Percentiles rank a stretch among this genome's conserved stretches.
Conservation (phyloP, 2,113 vertebrate genomes). For the Oxygymnocypris stewartii region DNA sequence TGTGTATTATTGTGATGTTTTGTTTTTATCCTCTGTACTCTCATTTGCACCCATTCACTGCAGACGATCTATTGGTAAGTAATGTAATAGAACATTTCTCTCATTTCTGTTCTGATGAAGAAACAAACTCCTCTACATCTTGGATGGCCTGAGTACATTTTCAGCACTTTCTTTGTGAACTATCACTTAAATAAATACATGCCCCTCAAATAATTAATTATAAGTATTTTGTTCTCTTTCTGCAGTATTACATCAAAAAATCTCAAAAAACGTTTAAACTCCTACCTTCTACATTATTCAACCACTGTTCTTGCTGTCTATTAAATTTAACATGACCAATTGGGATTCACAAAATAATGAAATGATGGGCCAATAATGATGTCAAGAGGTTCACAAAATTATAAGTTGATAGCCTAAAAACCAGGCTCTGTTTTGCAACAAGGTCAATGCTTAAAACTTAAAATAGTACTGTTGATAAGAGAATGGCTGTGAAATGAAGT, state of each 20-base stretch:
- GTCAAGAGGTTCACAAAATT: background rate
- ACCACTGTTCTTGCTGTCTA: background rate
- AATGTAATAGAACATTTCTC: background rate
- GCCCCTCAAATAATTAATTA: background rate
- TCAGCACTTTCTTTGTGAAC: background rate
- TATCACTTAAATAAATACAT: background rate
- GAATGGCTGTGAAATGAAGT: background rate
- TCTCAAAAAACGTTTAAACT: background rate
- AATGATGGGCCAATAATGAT: background rate
- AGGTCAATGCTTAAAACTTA: background rate
- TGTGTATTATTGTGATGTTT: too few species aligned
- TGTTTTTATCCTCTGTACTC: background rate
- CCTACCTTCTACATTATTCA: background rate
- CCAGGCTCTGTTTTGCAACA: background rate
- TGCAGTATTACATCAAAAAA: background rate
- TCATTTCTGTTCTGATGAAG: too few species aligned
- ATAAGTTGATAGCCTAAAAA: background rate
- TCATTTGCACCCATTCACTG: background rate
- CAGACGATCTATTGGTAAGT: background rate
- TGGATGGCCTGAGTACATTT: background rate
- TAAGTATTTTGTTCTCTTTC: background rate
- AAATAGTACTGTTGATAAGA: background rate
- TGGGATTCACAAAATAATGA: background rate
- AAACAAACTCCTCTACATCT: too few species aligned
- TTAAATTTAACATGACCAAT: background rate